Percentiles rank a stretch among this genome's conserved stretches.
These are phyloP conservation scores for Mimas tiliae DNA, from an alignment of 2,888 invertebrate species.

Conservation along the genomic window DNA sequence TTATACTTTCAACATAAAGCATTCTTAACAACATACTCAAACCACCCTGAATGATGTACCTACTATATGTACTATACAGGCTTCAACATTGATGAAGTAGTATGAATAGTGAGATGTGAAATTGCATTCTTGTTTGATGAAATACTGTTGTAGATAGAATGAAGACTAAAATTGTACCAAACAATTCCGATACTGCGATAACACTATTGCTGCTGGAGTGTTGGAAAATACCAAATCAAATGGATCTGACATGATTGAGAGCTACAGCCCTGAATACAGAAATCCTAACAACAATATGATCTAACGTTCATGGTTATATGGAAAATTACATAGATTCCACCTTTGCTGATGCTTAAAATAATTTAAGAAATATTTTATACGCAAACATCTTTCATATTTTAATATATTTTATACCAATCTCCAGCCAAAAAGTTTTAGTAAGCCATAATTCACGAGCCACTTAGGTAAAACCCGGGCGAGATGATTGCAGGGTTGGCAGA, in stretches of 20 bases:
- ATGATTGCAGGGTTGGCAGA: constrained; percentile 22
- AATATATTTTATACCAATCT: constrained; percentile 28
- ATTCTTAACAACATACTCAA: neutral
- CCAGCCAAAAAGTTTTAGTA: constrained; percentile 28
- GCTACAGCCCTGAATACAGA: constrained; percentile 12
- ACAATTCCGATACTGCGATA: constrained; percentile 20
- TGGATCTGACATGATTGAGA: neutral
- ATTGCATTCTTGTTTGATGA: constrained; percentile 2
- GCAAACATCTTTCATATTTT: constrained; percentile 25
- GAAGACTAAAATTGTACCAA: neutral
- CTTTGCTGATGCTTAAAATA: constrained; percentile 21
- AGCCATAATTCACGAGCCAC: constrained; percentile 28
- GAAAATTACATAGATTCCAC: constrained; percentile 21
- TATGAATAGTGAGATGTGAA: neutral
- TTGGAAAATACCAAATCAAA: constrained; percentile 15
- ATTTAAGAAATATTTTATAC: constrained; percentile 20
- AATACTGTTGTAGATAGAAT: neutral
- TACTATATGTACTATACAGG: no score
- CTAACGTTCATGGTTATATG: constrained; percentile 1
- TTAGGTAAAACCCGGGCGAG: constrained; percentile 23
- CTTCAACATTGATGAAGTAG: neutral
- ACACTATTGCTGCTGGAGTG: neutral
- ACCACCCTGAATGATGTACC: no score
- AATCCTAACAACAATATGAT: constrained; percentile 4
- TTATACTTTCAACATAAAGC: neutral